phyloP scores from a whole-genome alignment of 2,113 vertebrate species.

The Nipponia nippon region DNA sequence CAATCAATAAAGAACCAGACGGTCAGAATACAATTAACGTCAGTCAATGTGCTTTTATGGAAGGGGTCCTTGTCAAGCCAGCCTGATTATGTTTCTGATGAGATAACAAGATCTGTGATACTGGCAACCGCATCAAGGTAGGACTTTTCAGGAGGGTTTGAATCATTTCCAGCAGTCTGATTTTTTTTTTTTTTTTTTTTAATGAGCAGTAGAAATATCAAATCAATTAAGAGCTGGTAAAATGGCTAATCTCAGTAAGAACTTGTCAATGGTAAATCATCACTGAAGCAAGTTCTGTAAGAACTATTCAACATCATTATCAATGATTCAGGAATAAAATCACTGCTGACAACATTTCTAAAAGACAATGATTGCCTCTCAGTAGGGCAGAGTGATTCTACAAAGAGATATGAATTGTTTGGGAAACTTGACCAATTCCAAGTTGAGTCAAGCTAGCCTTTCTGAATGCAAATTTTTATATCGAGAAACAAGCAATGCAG shows the following conservation, averaged over 20 bases:
- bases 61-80: neutral
- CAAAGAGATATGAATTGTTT: neutral
- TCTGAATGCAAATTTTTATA: neutral
- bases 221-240: neutral
- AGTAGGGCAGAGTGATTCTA: neutral
- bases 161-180: neutral
- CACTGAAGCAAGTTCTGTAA: neutral
- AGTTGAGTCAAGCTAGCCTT: neutral
- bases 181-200: neutral
- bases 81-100: neutral
- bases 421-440: neutral
- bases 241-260: neutral
- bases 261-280: neutral
- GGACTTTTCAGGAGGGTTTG: neutral
- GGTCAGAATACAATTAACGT: neutral
- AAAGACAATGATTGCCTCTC: neutral
- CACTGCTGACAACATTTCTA: neutral
- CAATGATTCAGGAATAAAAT: neutral
- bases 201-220: neutral
- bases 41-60: neutral
- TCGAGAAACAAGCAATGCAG: neutral
- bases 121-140: neutral
- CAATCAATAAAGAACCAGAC: constrained; percentile 18
- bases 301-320: rapidly evolving
- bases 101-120: neutral